phyloP scores from a whole-genome alignment of 35 echinoderm and acorn worm species.

The Apostichopus parvimensis region DNA sequence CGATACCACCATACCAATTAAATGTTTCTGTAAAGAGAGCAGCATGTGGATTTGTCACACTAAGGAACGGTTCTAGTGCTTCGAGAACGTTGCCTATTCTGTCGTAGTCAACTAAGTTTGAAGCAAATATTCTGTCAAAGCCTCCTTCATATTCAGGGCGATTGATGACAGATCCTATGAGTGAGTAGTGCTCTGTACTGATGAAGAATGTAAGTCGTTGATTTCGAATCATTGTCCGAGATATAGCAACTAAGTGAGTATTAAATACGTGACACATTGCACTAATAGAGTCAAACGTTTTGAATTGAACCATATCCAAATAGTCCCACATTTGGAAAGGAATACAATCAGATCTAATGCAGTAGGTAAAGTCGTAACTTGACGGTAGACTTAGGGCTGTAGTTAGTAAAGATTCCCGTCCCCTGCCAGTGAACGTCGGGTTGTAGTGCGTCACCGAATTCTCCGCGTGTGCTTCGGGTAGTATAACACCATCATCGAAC shows the following conservation, averaged over 20 bases:
- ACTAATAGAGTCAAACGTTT: background rate
- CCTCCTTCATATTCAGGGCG: background rate
- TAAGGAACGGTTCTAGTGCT: conserved; percentile 20
- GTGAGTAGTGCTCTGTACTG: background rate
- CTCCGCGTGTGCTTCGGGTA: background rate
- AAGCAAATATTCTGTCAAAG: conserved; percentile 50
- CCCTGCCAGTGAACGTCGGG: background rate
- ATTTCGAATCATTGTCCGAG: too few species aligned
- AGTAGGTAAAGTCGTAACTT: background rate
- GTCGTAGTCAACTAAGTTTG: conserved; percentile 14
- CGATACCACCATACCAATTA: conserved; percentile 1
- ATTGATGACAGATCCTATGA: background rate
- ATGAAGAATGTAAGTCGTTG: background rate
- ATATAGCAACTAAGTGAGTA: too few species aligned
- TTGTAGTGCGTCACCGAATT: background rate
- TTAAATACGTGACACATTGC: conserved; percentile 24
- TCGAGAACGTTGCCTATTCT: background rate
- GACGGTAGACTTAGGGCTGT: background rate
- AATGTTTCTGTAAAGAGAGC: conserved; percentile 10
- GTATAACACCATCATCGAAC: conserved; percentile 19
- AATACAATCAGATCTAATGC: background rate
- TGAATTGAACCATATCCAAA: background rate
- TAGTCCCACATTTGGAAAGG: conserved; percentile 18
- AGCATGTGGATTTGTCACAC: conserved; percentile 8
- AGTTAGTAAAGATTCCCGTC: background rate